phyloP scores from a whole-genome alignment of 2,113 vertebrate species.

The Forbesichthys papilliferus region DNA sequence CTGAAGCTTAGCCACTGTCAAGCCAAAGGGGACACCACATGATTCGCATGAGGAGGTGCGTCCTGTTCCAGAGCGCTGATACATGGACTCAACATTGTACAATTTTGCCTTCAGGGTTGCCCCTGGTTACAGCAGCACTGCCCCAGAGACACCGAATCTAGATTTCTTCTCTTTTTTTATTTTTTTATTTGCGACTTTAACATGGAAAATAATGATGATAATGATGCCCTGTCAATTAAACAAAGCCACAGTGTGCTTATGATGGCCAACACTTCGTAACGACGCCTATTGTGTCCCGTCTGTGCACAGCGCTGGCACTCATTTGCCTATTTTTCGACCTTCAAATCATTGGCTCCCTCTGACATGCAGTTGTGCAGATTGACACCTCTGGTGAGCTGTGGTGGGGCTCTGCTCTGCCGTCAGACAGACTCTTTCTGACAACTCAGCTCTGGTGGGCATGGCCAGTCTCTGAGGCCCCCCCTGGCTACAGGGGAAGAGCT shows the following conservation, averaged over 20 bases:
- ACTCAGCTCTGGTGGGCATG: constrained; percentile 57
- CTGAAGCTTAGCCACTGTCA: too few species aligned
- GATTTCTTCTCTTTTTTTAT: background rate
- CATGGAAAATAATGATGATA: background rate
- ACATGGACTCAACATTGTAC: too few species aligned
- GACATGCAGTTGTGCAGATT: constrained; percentile 5
- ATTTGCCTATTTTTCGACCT: constrained; percentile 24
- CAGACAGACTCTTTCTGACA: constrained; percentile 70
- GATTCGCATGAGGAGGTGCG: too few species aligned
- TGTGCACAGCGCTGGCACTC: background rate
- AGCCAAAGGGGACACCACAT: too few species aligned
- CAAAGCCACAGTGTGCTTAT: too few species aligned
- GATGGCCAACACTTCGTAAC: background rate
- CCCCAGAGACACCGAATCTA: background rate
- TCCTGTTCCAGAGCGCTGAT: too few species aligned
- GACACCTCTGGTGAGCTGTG: constrained; percentile 11
- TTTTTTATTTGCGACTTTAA: background rate
- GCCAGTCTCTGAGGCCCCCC: constrained; percentile 42
- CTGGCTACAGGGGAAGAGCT: background rate
- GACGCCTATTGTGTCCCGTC: background rate
- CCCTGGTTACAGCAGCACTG: too few species aligned
- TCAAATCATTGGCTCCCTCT: constrained; percentile 3
- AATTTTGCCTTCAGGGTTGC: too few species aligned
- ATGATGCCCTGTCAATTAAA: background rate
- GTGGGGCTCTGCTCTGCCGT: constrained; percentile 38